Evolutionary conservation across 2,113 vertebrate species (phyloP).

Genomic region (Ciconia stormi): DNA sequence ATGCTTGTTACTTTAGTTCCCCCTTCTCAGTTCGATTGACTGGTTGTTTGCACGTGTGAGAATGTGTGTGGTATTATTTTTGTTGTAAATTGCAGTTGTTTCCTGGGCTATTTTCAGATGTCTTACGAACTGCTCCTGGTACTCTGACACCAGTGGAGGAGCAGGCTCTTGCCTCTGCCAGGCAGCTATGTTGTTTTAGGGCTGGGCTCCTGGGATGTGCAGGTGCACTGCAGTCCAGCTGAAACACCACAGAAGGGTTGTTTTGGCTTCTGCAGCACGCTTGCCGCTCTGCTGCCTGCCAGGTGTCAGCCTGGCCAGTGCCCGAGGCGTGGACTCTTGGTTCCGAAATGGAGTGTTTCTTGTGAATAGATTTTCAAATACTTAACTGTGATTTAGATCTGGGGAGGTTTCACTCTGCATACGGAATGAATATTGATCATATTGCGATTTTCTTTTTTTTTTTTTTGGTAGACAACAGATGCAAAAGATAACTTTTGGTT

Average conservation of each 20-base stretch:
- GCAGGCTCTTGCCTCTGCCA: neutral
- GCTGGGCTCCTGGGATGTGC: neutral
- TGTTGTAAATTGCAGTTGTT: neutral
- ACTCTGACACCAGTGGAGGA: neutral
- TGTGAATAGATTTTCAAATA: neutral
- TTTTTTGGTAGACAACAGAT: neutral
- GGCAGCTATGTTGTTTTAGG: neutral
- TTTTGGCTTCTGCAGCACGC: neutral
- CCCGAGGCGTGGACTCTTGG: rapidly evolving
- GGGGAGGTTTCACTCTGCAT: neutral
- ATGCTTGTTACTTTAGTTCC: neutral
- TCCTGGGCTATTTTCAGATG: neutral
- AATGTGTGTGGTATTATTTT: neutral
- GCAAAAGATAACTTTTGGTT: neutral
- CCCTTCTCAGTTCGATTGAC: rapidly evolving
- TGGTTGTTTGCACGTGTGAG: neutral
- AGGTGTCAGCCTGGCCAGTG: neutral
- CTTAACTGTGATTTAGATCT: neutral
- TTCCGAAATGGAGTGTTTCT: neutral
- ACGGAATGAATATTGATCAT: neutral
- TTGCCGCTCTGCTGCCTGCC: neutral
- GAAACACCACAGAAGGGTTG: rapidly evolving
- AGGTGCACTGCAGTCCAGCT: too few species aligned
- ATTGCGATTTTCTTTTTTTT: neutral
- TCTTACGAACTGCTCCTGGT: neutral